Percentiles rank a stretch among this genome's conserved stretches.
Evolutionary conservation across 2,888 invertebrate genomes (phyloP).

Genomic region (Pandemis heparana): DNA sequence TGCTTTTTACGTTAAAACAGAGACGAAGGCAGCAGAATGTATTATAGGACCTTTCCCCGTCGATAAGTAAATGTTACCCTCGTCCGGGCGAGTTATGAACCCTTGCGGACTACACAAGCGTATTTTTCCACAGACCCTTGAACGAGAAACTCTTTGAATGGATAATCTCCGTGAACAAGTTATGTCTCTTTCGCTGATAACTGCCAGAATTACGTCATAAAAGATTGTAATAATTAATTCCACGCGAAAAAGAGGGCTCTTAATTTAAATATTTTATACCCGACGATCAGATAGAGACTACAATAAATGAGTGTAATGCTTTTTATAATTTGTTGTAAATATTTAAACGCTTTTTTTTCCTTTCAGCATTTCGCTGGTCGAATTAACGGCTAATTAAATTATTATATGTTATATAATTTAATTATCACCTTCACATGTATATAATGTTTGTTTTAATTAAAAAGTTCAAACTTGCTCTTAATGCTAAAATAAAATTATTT

Average conservation of each 20-base stretch:
- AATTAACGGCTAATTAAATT: too few species aligned
- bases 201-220: slow-evolving; percentile 33
- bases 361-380: too few species aligned
- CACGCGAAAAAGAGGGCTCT: slow-evolving; percentile 28
- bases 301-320: neutral
- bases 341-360: too few species aligned
- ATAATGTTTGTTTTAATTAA: too few species aligned
- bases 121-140: slow-evolving; percentile 60
- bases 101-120: slow-evolving; percentile 64
- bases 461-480: too few species aligned
- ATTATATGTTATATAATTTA: too few species aligned
- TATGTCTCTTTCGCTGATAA: slow-evolving; percentile 26
- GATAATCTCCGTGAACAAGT: slow-evolving; percentile 50
- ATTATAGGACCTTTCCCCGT: slow-evolving; percentile 77
- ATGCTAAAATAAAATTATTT: too few species aligned
- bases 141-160: slow-evolving; percentile 49
- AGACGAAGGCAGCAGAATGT: slow-evolving; percentile 66
- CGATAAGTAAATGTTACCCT: slow-evolving; percentile 82
- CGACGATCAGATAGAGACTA: slow-evolving; percentile 8
- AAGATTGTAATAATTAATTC: slow-evolving; percentile 28
- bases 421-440: too few species aligned
- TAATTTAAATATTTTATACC: slow-evolving; percentile 28
- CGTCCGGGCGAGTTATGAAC: slow-evolving; percentile 74
- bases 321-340: neutral
- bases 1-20: slow-evolving; percentile 57